Evolutionary conservation across 2,888 invertebrate genomes (phyloP), one percentile per base, ranked within the genome.

Genomic region (Ophioninae sp.): DNA sequence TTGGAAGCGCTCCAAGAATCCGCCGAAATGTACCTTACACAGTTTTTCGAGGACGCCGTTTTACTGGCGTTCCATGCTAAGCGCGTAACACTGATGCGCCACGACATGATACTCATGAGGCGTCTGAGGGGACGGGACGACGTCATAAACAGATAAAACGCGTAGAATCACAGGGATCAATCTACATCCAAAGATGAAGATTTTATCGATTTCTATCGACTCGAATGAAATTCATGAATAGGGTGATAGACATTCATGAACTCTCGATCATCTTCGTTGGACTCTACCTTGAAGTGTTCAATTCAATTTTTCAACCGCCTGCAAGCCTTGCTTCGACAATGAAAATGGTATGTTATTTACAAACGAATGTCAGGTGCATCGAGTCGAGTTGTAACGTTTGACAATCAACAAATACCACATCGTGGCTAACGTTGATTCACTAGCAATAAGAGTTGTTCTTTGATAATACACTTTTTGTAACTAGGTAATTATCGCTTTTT

Each of bases 1-100:
- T 73, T 95, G 17, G 88, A 91, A 83, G 94, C 94, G 0, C 79
- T 95, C 39, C 94, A 94, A 86, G 93, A 93, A 84, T 90, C 94
- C 1, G 78, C 92, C 0, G 94, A 95, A 89, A 91, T 93, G 84
- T 94, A 94, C 84, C 10, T 94, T 3, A 92, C 93, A 0, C 93
- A 93, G 85, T 91, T 94, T 20, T 93, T 95, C 59, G 92, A 94
- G 81, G 94, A 95, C 87, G 89, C 93, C 0, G 88, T 93, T 61
- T 80, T 93, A 69, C 90, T 94, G 13, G 90, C 94, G 0, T 72
- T 90, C 2, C 94, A 94, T 86, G 93, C 94, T 0, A 92, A 92
- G 21, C 90, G 94, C 2, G 91, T 94, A 0, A 95, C 95, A 0
- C 83, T 94, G 0, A 91, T 90, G 87, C 90, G 91, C 6, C 90